phyloP scores from a whole-genome alignment of 2,797 vertebrate genomes.

The Anguilla megastoma region DNA sequence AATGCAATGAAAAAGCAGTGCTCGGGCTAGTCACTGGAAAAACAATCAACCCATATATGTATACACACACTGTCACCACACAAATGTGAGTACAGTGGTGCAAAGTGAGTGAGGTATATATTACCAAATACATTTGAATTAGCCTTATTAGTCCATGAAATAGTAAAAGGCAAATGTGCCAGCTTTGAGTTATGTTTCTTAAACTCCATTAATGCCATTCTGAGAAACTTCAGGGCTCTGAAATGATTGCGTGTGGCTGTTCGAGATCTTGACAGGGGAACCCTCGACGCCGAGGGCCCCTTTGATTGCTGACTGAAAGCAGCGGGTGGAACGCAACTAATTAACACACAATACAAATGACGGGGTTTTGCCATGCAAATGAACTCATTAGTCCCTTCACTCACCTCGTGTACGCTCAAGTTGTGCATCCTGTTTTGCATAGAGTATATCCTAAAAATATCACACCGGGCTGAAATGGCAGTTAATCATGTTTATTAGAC shows the following conservation, averaged over 20 bases:
- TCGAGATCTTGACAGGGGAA: neutral
- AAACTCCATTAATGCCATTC: neutral
- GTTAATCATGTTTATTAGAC: constrained; percentile 24
- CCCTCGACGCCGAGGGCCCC: constrained; percentile 19
- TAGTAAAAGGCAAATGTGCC: neutral
- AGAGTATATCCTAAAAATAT: constrained; percentile 22
- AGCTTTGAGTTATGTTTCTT: neutral
- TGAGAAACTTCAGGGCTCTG: neutral
- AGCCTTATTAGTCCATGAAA: neutral
- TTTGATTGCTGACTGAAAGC: constrained; percentile 39
- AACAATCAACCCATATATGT: too few relatives aligned
- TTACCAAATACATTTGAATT: neutral
- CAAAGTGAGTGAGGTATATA: too few relatives aligned
- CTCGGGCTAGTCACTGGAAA: too few relatives aligned
- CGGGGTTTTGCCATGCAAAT: constrained; percentile 50
- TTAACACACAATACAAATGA: constrained; percentile 51
- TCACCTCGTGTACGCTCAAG: constrained; percentile 26
- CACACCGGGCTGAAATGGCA: constrained; percentile 9
- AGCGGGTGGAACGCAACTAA: constrained; percentile 49
- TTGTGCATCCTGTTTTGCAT: constrained; percentile 37
- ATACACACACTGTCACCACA: too few relatives aligned
- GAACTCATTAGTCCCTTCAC: constrained; percentile 43
- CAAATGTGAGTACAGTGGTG: too few relatives aligned
- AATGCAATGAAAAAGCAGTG: too few relatives aligned
- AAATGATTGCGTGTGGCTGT: neutral